A percentile compares a stretch with the other conserved stretches of the same genome.
Conservation (phyloP, 2,888 invertebrate genomes). For the Fissipunctia ypsillon region DNA sequence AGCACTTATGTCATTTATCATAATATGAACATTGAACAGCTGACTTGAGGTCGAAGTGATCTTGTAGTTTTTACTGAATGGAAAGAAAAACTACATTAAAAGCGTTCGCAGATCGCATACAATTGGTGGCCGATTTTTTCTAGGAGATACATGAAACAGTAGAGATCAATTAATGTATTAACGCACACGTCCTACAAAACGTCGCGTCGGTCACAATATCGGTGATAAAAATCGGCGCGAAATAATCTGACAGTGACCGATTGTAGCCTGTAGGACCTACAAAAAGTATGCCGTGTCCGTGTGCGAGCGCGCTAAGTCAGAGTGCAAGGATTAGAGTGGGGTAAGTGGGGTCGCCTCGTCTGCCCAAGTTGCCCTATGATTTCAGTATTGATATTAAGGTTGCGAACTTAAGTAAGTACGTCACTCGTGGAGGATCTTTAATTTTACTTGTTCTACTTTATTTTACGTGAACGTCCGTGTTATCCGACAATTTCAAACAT, state of each 20-base stretch:
- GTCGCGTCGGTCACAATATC: not conserved
- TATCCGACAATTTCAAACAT: constrained; percentile 15
- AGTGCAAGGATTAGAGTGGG: not conserved
- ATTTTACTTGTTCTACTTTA: not conserved
- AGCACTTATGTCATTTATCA: constrained; percentile 51
- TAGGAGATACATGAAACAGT: not conserved
- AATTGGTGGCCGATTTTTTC: not conserved
- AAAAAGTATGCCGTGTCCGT: not conserved
- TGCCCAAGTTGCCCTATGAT: not conserved
- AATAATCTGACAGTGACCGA: not conserved
- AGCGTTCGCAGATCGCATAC: not conserved
- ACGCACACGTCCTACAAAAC: not conserved
- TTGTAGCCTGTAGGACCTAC: too few species aligned
- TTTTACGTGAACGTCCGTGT: constrained; percentile 39
- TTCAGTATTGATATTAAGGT: not conserved
- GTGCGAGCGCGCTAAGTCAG: not conserved
- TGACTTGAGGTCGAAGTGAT: constrained; percentile 19
- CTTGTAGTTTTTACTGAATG: not conserved
- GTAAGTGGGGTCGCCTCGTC: too few species aligned
- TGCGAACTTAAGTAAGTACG: not conserved
- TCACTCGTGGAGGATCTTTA: not conserved
- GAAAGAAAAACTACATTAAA: constrained; percentile 5
- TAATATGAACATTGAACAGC: constrained; percentile 34
- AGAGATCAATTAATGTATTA: not conserved
- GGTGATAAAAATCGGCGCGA: not conserved